Evolutionary conservation across 1,140 invertebrate species (phyloP).

Genomic region (Ganaspis sp.): DNA sequence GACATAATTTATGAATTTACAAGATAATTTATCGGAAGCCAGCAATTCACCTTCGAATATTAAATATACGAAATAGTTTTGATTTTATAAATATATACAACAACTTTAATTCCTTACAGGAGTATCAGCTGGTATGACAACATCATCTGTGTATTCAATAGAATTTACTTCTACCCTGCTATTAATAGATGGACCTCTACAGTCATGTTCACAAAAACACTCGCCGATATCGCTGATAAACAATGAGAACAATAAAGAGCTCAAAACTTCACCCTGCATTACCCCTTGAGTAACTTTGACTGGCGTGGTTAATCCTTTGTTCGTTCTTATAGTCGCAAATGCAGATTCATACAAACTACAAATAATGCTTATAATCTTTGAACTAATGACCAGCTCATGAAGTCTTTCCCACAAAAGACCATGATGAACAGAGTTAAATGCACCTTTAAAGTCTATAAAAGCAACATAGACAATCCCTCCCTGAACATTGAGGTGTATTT

Average conservation of each 20-base stretch:
- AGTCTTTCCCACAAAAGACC: conserved; percentile 14
- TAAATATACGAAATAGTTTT: too few species aligned
- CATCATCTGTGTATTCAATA: conserved; percentile 49
- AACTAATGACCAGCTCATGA: neutral
- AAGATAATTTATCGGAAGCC: too few species aligned
- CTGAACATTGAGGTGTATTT: neutral
- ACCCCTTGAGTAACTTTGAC: conserved; percentile 36
- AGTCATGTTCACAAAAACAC: conserved; percentile 38
- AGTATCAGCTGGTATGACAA: conserved; percentile 42
- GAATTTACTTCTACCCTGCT: conserved; percentile 38
- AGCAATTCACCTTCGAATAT: too few species aligned
- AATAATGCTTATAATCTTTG: conserved; percentile 18
- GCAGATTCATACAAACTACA: neutral
- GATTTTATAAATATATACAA: too few species aligned
- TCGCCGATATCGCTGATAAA: conserved; percentile 48
- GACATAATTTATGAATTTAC: too few species aligned
- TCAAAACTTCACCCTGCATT: conserved; percentile 46
- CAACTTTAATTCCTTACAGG: too few species aligned
- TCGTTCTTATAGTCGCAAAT: neutral
- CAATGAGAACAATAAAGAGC: conserved; percentile 43
- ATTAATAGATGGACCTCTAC: conserved; percentile 36
- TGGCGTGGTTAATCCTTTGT: neutral
- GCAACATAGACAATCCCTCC: conserved; percentile 4
- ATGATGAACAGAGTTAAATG: conserved; percentile 29
- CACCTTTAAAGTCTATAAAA: conserved; percentile 23